Base-by-base conservation (phyloP, 2,888 invertebrate genomes). In the Epistrophella euchroma region DNA sequence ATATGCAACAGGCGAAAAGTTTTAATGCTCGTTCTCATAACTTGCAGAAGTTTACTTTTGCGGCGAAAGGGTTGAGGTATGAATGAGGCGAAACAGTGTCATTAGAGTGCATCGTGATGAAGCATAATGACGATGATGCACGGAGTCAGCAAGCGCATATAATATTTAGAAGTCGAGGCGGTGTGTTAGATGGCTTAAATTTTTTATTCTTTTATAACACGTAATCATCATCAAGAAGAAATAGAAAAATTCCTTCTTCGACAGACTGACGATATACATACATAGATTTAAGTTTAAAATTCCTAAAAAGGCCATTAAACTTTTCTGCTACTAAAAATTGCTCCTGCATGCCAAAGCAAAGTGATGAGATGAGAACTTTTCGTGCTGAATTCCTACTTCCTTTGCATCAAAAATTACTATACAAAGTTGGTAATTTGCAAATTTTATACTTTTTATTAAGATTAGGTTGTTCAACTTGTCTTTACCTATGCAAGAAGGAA, bases 1-100 rank as follows among this genome's bases (percentile, higher is more conserved):
- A 80, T 85, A 85, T 80, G 80, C 85, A 85, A 85, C 85, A 85
- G 80, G 85, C 85, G 80, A 68, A 85, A 85, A 80, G 62, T 80
- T 85, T 80, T 77, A 85, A 85, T 70, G 76, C 73, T 55, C 43
- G 32, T 40, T 25, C 71, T 68, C 76, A 80, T 73, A 80, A 80
- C 62, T 85, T 85, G 47, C 72, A 72, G 52, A 75, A 76, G 79
- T 60, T 79, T 62, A 75, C 45, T 55, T n/a, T n/a, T n/a, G 72
- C 35, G 47, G 32, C 32, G 47, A 50, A 70, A 22, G 11, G n/a
- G n/a, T n/a, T n/a, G 35, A 7, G n/a, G n/a, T 22, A 50, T 25
- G 52, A 22, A 22, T 4, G 17, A 13, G 15, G 1, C n/a, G 19
- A n/a, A 50, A 47, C 47, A 25, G 37, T 68, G 68, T 52, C 68